These are phyloP conservation scores for Muntiacus muntjak DNA, from an alignment of 2,113 vertebrate genomes.

Conservation along the genomic window DNA sequence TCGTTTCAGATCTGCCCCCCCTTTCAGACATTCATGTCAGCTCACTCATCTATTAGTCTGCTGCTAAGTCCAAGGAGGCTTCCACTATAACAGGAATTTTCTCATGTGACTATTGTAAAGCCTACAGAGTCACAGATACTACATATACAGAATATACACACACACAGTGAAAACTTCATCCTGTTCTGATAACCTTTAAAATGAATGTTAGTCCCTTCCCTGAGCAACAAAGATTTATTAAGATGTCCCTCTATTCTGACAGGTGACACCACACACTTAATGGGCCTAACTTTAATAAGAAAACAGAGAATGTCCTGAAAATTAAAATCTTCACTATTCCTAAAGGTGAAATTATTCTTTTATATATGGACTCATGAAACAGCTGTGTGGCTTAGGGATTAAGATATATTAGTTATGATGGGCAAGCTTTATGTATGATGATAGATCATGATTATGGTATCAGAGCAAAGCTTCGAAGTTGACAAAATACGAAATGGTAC, in stretches of 20 bases:
- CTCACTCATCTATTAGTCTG: background rate
- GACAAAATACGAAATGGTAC: background rate
- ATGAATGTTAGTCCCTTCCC: background rate
- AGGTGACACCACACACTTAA: background rate
- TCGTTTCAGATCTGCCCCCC: background rate
- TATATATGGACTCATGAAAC: background rate
- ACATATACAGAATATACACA: background rate
- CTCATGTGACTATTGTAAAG: background rate
- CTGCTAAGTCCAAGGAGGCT: background rate
- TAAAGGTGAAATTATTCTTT: background rate
- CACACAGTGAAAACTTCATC: background rate
- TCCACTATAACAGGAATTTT: background rate
- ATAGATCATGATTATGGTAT: background rate
- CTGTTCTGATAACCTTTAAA: background rate
- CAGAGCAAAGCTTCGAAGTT: background rate
- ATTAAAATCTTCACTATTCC: background rate
- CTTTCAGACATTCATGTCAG: background rate
- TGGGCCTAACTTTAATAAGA: background rate
- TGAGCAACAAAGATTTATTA: background rate
- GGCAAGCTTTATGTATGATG: background rate
- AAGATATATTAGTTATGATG: background rate
- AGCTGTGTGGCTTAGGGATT: background rate
- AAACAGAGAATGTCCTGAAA: slow-evolving; percentile 7
- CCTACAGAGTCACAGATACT: background rate
- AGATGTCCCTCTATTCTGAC: background rate